Base-by-base conservation (phyloP, 1,140 invertebrate species). In the Venturia canescens region DNA sequence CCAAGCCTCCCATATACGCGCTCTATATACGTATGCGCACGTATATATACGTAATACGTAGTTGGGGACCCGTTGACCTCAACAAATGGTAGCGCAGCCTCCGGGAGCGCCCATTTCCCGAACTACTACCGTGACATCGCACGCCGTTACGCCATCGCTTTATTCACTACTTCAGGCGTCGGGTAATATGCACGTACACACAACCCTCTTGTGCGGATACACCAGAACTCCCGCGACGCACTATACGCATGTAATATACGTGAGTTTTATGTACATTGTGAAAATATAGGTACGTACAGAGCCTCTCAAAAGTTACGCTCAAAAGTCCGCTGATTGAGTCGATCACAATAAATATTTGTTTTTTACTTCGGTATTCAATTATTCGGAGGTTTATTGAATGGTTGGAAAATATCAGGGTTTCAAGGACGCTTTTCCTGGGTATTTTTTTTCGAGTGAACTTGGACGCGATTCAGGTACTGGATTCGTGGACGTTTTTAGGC, bases 101-200 rank as follows among this genome's bases (percentile, higher is more conserved):
- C 75, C 75, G 57, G 75, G 75, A 77, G 75, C 75, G 57, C 60
- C 75, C 75, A 77, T 77, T 77, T 77, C 75, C 75, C 75, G 75
- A 77, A 77, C 75, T 77, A 77, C 75, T 66, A 77, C 75, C 75
- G 57, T 77, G 75, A 77, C 75, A 77, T 60, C 34, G 75, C 75
- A 63, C 57, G 75, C 18, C 75, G 75, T 63, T 60, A 77, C 75
- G 75, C 75, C 75, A 77, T 77, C 75, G 75, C 57, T 77, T 77
- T 77, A 57, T 77, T 60, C 57, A 57, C 66, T 77, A 77, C 75
- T 77, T 77, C 57, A 34, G 66, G 57, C 75, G 75, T 77, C 75
- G 60, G 31, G 44, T 77, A 77, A 77, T 77, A 77, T 77, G 75
- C 75, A 77, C 57, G 38, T 60, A 77, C 60, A 77, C 29, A 21